Base-by-base conservation (phyloP, 2,888 invertebrate species). In the Pinctada fucata region DNA sequence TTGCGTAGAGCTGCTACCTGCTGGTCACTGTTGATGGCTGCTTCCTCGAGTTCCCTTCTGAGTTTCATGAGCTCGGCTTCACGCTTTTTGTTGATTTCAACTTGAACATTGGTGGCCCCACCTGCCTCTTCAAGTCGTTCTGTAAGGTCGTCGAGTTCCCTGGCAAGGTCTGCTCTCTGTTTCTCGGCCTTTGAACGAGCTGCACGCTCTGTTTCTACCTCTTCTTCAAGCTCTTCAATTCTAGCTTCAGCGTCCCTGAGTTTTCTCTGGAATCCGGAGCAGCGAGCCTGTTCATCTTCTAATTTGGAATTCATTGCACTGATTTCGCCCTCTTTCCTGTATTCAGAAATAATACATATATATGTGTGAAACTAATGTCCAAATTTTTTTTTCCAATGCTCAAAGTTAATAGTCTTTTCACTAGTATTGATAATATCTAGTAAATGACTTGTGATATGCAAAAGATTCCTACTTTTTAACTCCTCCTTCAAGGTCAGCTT, bases 221-320 rank as follows among this genome's bases (percentile, higher is more conserved):
- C 99, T 93, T 99, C 99, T 93, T 99, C 99, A 92, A 99, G 95
- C 94, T 99, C 99, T 93, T 99, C 99, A 93, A 99, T 98, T 93
- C 99, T 90, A 96, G 93, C 97, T 93, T 79, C 45, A 49, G 58
- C 95, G 94, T 99, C 99, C 95, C 99, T 99, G 95, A 99, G 98
- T 94, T 99, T 99, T 94, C 98, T 98, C 94, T 99, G 98, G 92
- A 97, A 95, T 90, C 98, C 98, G 94, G 97, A 96, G 91, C 99
- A 98, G 91, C 98, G 95, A 87, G 97, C 97, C 94, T 99, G 99
- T 94, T 99, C 99, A 93, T 99, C 99, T 94, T 99, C 99, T 89
- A 99, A 95, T 94, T 98, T 98, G 84, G 89, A 97, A 91, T 97
- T 96, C 91, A 99, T 95, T 85, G 97, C 97, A 80, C 97, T 96